Evolutionary conservation across 2,113 vertebrate genomes (phyloP).

Genomic region (Baryphthengus martii): DNA sequence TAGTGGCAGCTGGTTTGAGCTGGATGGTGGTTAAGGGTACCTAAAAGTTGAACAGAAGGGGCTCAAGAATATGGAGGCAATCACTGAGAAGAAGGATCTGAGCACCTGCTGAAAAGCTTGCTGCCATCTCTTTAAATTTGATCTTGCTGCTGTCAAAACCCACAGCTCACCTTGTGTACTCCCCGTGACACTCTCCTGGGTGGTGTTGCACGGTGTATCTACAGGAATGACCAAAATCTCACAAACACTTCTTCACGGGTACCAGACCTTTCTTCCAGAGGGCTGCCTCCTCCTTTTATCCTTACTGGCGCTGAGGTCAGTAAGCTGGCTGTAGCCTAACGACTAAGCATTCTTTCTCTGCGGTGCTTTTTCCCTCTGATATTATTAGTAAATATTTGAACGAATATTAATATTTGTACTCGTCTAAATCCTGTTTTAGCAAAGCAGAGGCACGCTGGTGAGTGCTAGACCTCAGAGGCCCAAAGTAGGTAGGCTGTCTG

Average conservation of each 20-base stretch:
- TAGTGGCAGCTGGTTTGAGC: not conserved
- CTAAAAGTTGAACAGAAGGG: not conserved
- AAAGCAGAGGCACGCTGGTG: not conserved
- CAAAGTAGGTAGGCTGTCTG: not conserved
- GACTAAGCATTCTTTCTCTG: not conserved
- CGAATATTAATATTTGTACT: not conserved
- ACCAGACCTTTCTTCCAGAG: not conserved
- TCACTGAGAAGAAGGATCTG: not conserved
- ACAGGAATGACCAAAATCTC: not conserved
- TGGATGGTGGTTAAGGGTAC: not conserved
- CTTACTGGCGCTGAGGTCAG: not conserved
- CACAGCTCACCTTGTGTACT: accelerated
- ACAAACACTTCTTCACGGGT: not conserved
- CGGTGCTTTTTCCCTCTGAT: not conserved
- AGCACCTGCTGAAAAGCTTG: not conserved
- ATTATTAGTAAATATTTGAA: not conserved
- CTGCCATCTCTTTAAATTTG: not conserved
- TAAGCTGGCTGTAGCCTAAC: not conserved
- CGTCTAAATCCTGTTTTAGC: not conserved
- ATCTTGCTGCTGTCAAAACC: not conserved
- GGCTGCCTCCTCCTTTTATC: not conserved
- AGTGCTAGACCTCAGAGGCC: not conserved
- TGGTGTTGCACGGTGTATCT: not conserved
- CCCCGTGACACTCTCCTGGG: accelerated
- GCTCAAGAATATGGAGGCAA: not conserved